Base-by-base conservation (phyloP, 2,113 vertebrate genomes). In the Nothobranchius furzeri region DNA sequence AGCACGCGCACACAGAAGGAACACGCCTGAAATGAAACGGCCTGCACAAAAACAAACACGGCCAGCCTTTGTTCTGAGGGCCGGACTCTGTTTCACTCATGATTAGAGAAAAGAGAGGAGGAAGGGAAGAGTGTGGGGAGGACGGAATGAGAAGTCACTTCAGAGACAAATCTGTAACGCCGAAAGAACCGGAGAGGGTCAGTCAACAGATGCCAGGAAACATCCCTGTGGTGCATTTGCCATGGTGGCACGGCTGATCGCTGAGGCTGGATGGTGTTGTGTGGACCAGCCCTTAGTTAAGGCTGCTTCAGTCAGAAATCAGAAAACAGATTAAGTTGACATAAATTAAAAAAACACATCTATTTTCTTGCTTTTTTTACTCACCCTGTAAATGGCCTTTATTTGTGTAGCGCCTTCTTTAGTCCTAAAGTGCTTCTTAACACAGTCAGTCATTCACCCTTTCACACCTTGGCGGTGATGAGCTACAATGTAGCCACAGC, bases 41-140 rank as follows among this genome's bases (percentile, higher is more conserved):
- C 60, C 64, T 1, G 68, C 71, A 61, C 69, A 62, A 89, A 84
- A 91, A 91, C 86, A 91, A 92, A 93, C 87, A 90, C 12, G 87
- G 89, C 12, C 52, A 37, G 58, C 68, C 84, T 92, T 92, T 91
- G 88, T 90, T 91, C 84, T 53, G 46, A 62, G 60, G 48, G 68
- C 73, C 3, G 54, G 64, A 66, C 46, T 37, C 75, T 42, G 58
- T 49, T 78, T 78, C 30, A 6, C 12, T 56, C 75, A 35, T 90
- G 90, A 90, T 90, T 90, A 90, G 75, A 91, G 89, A 86, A 63
- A 64, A 60, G 68, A 81, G 55, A 0, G 59, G 73, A 81, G 78
- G 64, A 81, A 79, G 65, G 76, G 57, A 55, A 79, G 83, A 51
- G 70, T 6, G 79, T 45, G 63, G 2, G 37, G 68, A 52, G 51